phyloP scores from a whole-genome alignment of 2,113 vertebrate species.

The Narcine bancroftii region DNA sequence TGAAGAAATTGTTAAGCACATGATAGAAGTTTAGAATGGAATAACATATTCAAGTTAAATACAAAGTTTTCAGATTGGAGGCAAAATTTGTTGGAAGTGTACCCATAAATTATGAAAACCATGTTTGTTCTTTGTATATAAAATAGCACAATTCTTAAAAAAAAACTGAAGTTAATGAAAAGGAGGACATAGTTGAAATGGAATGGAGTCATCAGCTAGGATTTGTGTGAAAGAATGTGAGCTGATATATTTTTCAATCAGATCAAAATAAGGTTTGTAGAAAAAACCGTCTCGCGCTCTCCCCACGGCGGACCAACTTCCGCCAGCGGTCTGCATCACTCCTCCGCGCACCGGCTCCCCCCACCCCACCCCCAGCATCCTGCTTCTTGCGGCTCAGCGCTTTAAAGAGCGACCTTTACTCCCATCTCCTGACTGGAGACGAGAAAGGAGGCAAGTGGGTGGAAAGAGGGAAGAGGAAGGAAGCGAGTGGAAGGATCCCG shows the following conservation, averaged over 20 bases:
- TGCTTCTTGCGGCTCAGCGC: too few relatives aligned
- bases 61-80: too few relatives aligned
- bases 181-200: not conserved
- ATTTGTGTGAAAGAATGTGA: not conserved
- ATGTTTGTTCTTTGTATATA: not conserved
- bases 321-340: too few relatives aligned
- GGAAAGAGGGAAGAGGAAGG: too few relatives aligned
- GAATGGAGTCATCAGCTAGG: not conserved
- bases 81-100: not conserved
- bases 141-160: not conserved
- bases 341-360: too few relatives aligned
- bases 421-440: too few relatives aligned
- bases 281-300: too few relatives aligned
- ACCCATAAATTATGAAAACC: not conserved
- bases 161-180: not conserved
- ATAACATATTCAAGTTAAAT: not conserved
- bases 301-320: too few relatives aligned
- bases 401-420: too few relatives aligned
- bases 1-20: not conserved
- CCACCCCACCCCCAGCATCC: too few relatives aligned
- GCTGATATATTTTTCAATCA: not conserved
- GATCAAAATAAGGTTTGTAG: not conserved
- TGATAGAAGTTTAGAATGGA: not conserved
- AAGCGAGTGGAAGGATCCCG: too few relatives aligned
- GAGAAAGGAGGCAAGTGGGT: too few relatives aligned